A percentile compares a stretch with the other conserved stretches of the same genome.
These are phyloP conservation scores for Trematomus bernacchii DNA, from an alignment of 2,797 vertebrate genomes.

Conservation along the genomic window DNA sequence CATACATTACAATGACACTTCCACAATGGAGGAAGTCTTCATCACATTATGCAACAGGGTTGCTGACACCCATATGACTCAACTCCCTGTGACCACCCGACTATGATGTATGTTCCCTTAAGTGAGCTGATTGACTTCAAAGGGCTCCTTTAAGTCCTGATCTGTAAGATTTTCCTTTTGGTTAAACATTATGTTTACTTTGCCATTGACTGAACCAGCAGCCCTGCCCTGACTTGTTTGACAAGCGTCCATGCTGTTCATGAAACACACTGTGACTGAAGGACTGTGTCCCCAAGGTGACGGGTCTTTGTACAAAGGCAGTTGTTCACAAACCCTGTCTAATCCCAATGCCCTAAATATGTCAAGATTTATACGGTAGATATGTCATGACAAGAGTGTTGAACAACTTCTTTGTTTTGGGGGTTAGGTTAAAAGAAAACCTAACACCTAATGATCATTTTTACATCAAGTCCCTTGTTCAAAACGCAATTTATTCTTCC, in stretches of 20 bases:
- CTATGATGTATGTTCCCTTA: slow-evolving; percentile 42
- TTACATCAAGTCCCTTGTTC: too few species aligned
- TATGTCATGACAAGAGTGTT: slow-evolving; percentile 5
- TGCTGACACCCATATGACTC: slow-evolving; percentile 46
- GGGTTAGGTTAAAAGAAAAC: not conserved
- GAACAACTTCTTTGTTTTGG: slow-evolving; percentile 24
- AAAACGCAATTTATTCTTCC: too few species aligned
- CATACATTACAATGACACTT: slow-evolving; percentile 21
- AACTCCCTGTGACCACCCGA: slow-evolving; percentile 30
- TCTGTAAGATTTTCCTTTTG: slow-evolving; percentile 30
- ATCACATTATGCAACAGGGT: slow-evolving; percentile 37
- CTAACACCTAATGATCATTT: too few species aligned
- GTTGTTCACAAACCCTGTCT: slow-evolving; percentile 9
- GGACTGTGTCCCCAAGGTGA: slow-evolving; percentile 2
- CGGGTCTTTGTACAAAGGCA: slow-evolving; percentile 11
- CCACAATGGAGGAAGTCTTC: slow-evolving; percentile 50
- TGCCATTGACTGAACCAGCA: slow-evolving; percentile 25
- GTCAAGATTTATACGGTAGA: slow-evolving; percentile 7
- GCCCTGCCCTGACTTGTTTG: slow-evolving; percentile 45
- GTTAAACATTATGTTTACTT: slow-evolving; percentile 62
- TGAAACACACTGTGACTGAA: slow-evolving; percentile 10
- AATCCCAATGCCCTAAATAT: slow-evolving; percentile 17
- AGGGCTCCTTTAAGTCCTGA: slow-evolving; percentile 37
- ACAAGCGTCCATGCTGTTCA: slow-evolving; percentile 11
- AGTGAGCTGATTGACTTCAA: slow-evolving; percentile 63